These are phyloP conservation scores for Lophius piscatorius DNA, from an alignment of 2,113 vertebrate species.

Conservation along the genomic window DNA sequence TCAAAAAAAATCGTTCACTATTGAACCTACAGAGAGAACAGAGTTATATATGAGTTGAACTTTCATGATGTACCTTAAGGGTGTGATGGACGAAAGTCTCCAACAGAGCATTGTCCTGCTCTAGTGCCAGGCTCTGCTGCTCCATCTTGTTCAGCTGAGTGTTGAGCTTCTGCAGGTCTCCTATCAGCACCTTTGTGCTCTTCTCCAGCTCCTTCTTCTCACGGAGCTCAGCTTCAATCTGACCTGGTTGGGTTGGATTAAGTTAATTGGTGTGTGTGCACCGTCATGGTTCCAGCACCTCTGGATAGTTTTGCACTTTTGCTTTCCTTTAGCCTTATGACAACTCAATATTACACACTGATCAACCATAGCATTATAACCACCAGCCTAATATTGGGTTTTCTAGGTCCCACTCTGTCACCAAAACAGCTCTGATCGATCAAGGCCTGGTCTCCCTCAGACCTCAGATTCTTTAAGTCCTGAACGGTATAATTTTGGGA, in stretches of 20 bases:
- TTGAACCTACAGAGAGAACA: not conserved
- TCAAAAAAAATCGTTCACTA: not conserved
- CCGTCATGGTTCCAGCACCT: too few relatives aligned
- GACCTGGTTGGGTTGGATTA: slow-evolving; percentile 73
- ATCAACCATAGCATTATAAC: too few relatives aligned
- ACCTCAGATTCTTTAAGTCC: too few relatives aligned
- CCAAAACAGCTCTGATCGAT: too few relatives aligned
- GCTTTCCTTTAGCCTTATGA: too few relatives aligned
- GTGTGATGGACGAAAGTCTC: slow-evolving; percentile 80
- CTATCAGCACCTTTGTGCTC: slow-evolving; percentile 77
- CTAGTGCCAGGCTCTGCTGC: slow-evolving; percentile 72
- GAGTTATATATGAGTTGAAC: fast-evolving
- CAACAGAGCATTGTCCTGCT: slow-evolving; percentile 76
- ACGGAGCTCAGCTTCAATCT: slow-evolving; percentile 81
- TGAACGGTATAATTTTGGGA: too few relatives aligned
- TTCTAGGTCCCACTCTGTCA: too few relatives aligned
- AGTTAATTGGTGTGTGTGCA: not conserved
- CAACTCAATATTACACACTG: too few relatives aligned
- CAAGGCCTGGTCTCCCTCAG: too few relatives aligned
- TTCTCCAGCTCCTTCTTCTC: slow-evolving; percentile 81
- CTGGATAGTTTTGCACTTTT: too few relatives aligned
- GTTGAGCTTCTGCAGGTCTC: slow-evolving; percentile 86
- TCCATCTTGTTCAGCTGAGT: slow-evolving; percentile 77
- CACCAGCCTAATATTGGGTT: too few relatives aligned
- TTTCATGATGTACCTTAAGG: slow-evolving; percentile 80